A percentile compares a stretch with the other conserved stretches of the same genome.
These are phyloP conservation scores for Isichthys henryi DNA, from an alignment of 2,113 vertebrate species.

Conservation along the genomic window DNA sequence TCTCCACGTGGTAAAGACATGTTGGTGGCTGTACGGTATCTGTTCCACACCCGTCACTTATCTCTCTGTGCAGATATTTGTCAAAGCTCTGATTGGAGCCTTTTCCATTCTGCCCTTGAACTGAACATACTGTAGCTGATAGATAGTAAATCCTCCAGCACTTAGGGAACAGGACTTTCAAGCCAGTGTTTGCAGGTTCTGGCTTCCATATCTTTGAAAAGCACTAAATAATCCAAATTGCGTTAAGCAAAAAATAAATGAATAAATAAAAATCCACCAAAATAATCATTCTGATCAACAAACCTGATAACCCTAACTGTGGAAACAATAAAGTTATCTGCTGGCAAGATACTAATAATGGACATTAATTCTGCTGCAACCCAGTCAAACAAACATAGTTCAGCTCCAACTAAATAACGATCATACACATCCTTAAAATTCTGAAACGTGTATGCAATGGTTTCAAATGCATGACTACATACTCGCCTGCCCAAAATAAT, in stretches of 20 bases:
- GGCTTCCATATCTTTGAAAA: neutral
- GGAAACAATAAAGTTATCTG: neutral
- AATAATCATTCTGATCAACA: neutral
- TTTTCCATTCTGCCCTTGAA: neutral
- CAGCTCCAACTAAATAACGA: neutral
- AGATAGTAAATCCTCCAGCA: neutral
- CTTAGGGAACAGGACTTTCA: neutral
- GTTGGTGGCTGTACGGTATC: neutral
- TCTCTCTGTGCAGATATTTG: neutral
- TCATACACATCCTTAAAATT: neutral
- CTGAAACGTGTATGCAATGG: neutral
- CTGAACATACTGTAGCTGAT: neutral
- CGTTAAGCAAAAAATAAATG: neutral
- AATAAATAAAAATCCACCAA: neutral
- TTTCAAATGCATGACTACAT: neutral
- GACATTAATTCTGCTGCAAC: neutral
- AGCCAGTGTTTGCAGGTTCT: neutral
- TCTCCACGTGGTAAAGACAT: neutral
- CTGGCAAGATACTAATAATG: neutral
- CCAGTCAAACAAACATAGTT: neutral
- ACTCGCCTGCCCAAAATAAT: neutral
- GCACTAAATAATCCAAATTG: neutral
- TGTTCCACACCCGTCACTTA: neutral
- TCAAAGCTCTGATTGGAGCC: neutral
- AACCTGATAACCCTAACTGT: neutral